These are phyloP conservation scores for Okapia johnstoni DNA, from an alignment of 2,113 vertebrate genomes.

Conservation along the genomic window DNA sequence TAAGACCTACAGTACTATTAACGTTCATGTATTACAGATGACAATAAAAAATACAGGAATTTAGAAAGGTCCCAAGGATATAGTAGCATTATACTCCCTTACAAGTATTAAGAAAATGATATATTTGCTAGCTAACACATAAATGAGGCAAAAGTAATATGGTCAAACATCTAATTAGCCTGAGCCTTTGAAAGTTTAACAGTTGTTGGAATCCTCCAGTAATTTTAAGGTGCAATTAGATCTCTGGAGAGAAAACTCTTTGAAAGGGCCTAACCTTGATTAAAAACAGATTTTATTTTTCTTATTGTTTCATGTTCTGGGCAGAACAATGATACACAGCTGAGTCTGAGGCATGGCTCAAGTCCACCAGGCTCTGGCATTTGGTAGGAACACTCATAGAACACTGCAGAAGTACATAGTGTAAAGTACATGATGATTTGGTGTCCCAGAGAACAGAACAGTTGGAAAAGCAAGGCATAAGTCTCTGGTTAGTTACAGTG, in stretches of 20 bases:
- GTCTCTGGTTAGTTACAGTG: background rate
- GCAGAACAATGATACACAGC: background rate
- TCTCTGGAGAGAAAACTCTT: background rate
- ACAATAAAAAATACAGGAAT: background rate
- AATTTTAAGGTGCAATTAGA: background rate
- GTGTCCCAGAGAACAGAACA: background rate
- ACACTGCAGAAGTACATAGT: background rate
- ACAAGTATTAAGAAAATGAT: background rate
- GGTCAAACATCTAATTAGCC: background rate
- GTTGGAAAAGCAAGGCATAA: background rate
- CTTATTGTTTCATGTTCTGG: background rate
- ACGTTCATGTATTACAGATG: background rate
- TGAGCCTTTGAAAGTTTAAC: background rate
- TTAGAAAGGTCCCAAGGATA: background rate
- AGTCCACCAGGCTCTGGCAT: background rate
- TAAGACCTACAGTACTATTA: background rate
- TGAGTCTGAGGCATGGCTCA: background rate
- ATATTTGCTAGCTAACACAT: background rate
- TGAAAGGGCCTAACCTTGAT: background rate
- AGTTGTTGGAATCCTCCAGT: background rate
- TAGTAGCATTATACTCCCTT: background rate
- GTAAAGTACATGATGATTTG: background rate
- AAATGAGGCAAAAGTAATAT: background rate
- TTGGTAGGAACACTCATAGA: background rate
- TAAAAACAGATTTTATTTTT: background rate